These are phyloP conservation scores for Temnothorax nylanderi DNA, from an alignment of 1,140 invertebrate species.

Conservation along the genomic window DNA sequence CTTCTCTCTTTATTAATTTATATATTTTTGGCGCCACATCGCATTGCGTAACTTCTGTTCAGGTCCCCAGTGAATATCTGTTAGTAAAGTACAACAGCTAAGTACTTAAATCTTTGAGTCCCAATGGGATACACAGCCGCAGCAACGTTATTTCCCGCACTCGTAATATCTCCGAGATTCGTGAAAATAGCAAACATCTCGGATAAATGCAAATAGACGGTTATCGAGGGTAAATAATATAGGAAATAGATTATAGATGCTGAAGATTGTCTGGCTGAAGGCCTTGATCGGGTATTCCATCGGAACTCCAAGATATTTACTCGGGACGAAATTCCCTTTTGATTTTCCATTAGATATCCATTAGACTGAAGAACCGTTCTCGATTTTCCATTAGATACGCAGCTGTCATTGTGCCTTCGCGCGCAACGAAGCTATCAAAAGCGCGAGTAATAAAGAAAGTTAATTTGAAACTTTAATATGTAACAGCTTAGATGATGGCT, in stretches of 20 bases:
- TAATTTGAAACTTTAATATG: not conserved
- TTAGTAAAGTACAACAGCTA: conserved; percentile 22
- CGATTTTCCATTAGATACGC: conserved; percentile 9
- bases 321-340: conserved; percentile 8
- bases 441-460: not conserved
- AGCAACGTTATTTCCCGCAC: not conserved
- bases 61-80: not conserved
- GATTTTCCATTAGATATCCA: conserved; percentile 34
- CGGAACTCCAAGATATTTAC: conserved; percentile 18
- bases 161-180: conserved; percentile 29
- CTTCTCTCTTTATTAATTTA: not conserved
- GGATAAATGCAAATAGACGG: conserved; percentile 3
- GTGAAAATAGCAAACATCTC: not conserved
- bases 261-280: not conserved
- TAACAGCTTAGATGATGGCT: not conserved
- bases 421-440: not conserved
- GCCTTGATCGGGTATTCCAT: not conserved
- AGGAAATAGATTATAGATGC: conserved; percentile 12
- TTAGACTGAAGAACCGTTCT: not conserved
- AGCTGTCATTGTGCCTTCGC: not conserved
- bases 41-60: not conserved
- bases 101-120: conserved; percentile 45
- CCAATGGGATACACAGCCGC: conserved; percentile 1
- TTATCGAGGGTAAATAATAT: not conserved
- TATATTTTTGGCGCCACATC: not conserved